Evolutionary conservation across 1,140 invertebrate species (phyloP).

Genomic region (Parasteatoda tepidariorum): DNA sequence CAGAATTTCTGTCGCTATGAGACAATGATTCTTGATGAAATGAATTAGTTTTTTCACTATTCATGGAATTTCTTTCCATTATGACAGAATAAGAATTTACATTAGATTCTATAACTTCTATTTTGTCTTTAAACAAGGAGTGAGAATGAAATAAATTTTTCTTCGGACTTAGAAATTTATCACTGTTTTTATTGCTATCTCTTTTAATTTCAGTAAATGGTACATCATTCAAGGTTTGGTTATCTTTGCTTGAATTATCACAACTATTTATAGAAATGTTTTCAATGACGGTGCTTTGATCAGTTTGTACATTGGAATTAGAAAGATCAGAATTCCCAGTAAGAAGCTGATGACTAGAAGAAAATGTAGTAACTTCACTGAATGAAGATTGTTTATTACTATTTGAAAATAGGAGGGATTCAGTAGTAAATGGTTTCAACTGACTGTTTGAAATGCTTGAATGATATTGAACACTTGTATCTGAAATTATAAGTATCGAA

Average conservation of each 20-base stretch:
- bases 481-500: conserved; percentile 5
- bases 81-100: neutral
- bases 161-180: neutral
- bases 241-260: neutral
- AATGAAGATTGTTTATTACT: neutral
- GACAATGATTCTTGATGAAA: neutral
- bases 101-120: neutral
- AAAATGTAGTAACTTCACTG: neutral
- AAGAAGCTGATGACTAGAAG: conserved; percentile 8
- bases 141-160: neutral
- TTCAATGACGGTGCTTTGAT: neutral
- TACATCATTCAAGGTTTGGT: neutral
- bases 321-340: neutral
- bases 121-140: neutral
- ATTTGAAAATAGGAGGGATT: neutral
- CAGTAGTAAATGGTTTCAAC: conserved; percentile 6
- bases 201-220: neutral
- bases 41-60: neutral
- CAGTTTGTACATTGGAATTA: neutral
- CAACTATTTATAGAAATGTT: neutral
- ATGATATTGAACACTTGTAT: neutral
- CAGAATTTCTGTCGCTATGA: neutral
- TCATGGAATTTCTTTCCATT: neutral
- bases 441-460: neutral
- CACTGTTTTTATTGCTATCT: neutral